These are phyloP conservation scores for Drosophila lacicola DNA, from an alignment of 2,888 invertebrate genomes.

Conservation along the genomic window DNA sequence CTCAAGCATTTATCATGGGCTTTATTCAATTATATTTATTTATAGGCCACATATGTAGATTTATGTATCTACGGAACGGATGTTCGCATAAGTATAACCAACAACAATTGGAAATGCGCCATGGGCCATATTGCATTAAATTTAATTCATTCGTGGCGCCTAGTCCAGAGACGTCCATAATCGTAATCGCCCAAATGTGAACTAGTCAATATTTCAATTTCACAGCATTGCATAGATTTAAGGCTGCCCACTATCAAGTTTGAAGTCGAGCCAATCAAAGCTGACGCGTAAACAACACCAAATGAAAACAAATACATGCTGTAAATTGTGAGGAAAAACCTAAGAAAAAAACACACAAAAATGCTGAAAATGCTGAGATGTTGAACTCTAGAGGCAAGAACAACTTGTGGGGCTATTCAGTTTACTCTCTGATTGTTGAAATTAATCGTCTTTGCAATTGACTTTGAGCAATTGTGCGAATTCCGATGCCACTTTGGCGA, in stretches of 20 bases:
- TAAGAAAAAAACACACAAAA: neutral
- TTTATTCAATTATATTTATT: slow-evolving; percentile 44
- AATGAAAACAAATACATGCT: slow-evolving; percentile 34
- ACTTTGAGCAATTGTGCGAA: slow-evolving; percentile 65
- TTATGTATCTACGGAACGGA: slow-evolving; percentile 22
- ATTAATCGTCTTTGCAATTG: slow-evolving; percentile 56
- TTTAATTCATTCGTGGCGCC: slow-evolving; percentile 43
- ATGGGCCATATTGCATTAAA: slow-evolving; percentile 45
- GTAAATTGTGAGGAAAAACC: slow-evolving; percentile 1
- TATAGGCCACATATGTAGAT: slow-evolving; percentile 49
- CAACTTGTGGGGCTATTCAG: slow-evolving; percentile 27
- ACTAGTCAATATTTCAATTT: slow-evolving; percentile 31
- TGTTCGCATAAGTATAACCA: slow-evolving; percentile 6
- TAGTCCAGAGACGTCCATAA: slow-evolving; percentile 6
- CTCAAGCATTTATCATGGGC: slow-evolving; percentile 41
- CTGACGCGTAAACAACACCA: slow-evolving; percentile 36
- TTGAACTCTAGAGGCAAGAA: slow-evolving; percentile 2
- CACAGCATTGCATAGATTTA: slow-evolving; percentile 29
- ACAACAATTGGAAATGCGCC: slow-evolving; percentile 16
- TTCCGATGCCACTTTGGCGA: slow-evolving; percentile 20
- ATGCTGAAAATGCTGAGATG: slow-evolving; percentile 14
- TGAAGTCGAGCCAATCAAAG: slow-evolving; percentile 43
- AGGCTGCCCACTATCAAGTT: slow-evolving; percentile 30
- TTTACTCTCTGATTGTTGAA: slow-evolving; percentile 31
- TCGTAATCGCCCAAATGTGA: slow-evolving; percentile 33